A percentile compares a stretch with the other conserved stretches of the same genome.
Evolutionary conservation across 1,140 invertebrate species (phyloP).

Genomic region (Drosophila santomea): DNA sequence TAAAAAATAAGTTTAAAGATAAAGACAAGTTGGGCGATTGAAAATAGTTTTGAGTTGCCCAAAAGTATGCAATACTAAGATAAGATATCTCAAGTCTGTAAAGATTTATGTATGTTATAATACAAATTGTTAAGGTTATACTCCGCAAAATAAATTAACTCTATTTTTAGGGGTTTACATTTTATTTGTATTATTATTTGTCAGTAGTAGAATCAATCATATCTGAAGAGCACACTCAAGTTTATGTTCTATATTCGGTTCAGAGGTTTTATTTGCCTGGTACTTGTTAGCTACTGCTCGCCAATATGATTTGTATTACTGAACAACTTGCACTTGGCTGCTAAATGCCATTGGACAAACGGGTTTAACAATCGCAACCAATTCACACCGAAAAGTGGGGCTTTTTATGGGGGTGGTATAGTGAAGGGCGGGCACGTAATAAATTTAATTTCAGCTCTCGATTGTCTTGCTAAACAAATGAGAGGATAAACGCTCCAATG

Average conservation of each 20-base stretch:
- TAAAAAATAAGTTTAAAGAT: neutral
- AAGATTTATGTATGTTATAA: neutral
- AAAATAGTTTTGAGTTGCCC: neutral
- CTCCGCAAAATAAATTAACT: no score
- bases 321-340: conserved; percentile 72
- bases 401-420: conserved; percentile 2
- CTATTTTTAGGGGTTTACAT: no score
- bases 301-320: conserved; percentile 28
- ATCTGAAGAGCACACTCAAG: neutral
- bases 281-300: conserved; percentile 14
- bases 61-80: neutral
- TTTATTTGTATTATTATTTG: no score
- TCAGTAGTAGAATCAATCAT: neutral
- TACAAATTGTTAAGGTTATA: neutral
- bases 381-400: conserved; percentile 38
- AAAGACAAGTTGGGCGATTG: no score
- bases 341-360: conserved; percentile 62
- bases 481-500: conserved; percentile 27
- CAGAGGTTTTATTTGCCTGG: neutral
- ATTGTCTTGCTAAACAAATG: conserved; percentile 41
- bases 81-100: neutral
- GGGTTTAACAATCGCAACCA: conserved; percentile 61
- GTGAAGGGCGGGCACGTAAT: conserved; percentile 53
- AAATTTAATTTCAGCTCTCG: conserved; percentile 54
- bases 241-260: neutral